Conservation (phyloP, 2,113 vertebrate species). For the Peromyscus californicus region DNA sequence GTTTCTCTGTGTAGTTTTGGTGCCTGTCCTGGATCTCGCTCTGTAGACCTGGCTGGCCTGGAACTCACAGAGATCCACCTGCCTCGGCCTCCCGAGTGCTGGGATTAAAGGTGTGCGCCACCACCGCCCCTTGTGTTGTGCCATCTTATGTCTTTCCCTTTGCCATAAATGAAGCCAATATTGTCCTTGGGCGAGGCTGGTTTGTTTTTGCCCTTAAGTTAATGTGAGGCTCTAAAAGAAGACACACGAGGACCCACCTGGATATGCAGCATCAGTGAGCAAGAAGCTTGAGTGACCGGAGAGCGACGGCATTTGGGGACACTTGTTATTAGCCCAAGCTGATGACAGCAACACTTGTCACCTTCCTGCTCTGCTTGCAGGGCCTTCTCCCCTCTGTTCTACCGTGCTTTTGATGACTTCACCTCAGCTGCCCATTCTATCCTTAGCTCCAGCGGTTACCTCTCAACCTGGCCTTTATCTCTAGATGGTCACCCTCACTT, state of each 20-base stretch:
- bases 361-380: neutral
- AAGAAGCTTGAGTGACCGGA: neutral
- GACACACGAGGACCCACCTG: neutral
- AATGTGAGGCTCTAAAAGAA: neutral
- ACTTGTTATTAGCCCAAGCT: neutral
- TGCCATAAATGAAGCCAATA: constrained; percentile 9
- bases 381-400: neutral
- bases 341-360: neutral
- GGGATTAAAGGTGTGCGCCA: no score
- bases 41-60: no score
- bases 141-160: neutral
- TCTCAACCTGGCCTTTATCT: neutral
- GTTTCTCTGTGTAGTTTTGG: no score
- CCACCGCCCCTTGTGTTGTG: neutral
- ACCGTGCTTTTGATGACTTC: neutral
- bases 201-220: neutral
- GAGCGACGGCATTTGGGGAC: neutral
- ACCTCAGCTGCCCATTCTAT: neutral
- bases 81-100: no score
- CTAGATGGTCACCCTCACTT: neutral
- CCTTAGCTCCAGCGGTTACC: neutral
- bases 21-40: no score
- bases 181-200: neutral
- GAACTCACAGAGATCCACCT: no score
- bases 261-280: neutral